phyloP scores from a whole-genome alignment of 2,797 vertebrate species.

The Schizothorax lantsangensis region DNA sequence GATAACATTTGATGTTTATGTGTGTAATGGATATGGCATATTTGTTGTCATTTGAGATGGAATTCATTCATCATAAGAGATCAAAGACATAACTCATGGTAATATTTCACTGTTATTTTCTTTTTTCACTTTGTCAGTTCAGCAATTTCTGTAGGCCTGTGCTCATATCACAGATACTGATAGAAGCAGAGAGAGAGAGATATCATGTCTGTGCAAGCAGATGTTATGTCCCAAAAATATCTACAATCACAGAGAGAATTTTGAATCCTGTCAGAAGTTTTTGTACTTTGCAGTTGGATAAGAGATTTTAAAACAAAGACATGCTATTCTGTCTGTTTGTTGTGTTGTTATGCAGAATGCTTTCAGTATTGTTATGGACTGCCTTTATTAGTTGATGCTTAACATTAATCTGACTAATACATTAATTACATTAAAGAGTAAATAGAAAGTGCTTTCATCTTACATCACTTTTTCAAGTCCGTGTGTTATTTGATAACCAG shows the following conservation, averaged over 20 bases:
- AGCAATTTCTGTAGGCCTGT: background rate
- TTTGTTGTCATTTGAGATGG: background rate
- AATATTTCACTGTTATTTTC: background rate
- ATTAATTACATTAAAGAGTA: background rate
- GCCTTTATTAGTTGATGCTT: background rate
- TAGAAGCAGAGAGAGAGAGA: background rate
- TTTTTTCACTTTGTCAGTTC: background rate
- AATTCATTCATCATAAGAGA: background rate
- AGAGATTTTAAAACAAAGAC: background rate
- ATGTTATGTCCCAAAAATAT: slow-evolving; percentile 21
- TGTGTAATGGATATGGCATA: background rate
- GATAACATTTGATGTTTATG: background rate
- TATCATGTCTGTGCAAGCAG: slow-evolving; percentile 27
- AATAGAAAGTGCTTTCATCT: background rate
- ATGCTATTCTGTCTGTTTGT: background rate
- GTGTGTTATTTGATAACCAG: slow-evolving; percentile 1
- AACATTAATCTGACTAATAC: background rate
- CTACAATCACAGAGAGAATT: background rate
- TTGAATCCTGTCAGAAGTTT: background rate
- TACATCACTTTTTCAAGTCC: background rate
- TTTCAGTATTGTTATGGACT: background rate
- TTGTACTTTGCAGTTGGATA: background rate
- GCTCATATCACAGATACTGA: background rate
- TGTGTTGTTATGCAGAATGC: background rate
- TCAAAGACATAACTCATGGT: background rate